Conservation (phyloP, 2,797 vertebrate genomes). For the Pseudomugil tenellus region DNA sequence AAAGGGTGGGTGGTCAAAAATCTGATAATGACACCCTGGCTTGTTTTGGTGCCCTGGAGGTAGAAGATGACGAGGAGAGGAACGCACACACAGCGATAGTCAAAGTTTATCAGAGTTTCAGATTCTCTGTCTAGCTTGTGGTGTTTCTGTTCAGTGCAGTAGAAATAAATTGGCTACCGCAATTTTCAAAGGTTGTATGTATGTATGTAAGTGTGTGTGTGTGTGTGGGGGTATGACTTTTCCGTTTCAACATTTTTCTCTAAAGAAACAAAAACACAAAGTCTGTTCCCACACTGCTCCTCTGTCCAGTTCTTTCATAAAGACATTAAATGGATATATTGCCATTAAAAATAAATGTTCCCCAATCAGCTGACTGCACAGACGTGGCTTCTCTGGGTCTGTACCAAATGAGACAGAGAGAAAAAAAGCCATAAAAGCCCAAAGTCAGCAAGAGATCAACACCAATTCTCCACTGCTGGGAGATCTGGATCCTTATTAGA, state of each 20-base stretch:
- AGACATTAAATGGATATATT: constrained; percentile 42
- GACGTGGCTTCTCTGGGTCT: constrained; percentile 25
- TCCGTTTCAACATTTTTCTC: constrained; percentile 20
- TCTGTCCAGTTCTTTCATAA: constrained; percentile 18
- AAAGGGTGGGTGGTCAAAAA: constrained; percentile 46
- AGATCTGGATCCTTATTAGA: constrained; percentile 45
- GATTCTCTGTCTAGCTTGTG: constrained; percentile 37
- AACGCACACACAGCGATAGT: constrained; percentile 36
- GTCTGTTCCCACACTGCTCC: constrained; percentile 6
- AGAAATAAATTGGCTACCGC: constrained; percentile 50
- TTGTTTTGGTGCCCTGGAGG: constrained; percentile 25
- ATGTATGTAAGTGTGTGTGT: background rate
- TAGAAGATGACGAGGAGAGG: constrained; percentile 38
- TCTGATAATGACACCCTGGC: constrained; percentile 34
- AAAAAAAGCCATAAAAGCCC: constrained; percentile 45
- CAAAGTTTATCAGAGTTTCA: constrained; percentile 57
- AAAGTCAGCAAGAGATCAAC: constrained; percentile 52
- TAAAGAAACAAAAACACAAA: constrained; percentile 1
- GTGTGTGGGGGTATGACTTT: constrained; percentile 6
- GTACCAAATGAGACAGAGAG: constrained; percentile 45
- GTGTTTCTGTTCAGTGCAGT: constrained; percentile 40
- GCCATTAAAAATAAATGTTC: constrained; percentile 58
- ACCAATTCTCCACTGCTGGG: constrained; percentile 30
- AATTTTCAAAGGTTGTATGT: constrained; percentile 22
- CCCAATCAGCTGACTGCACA: constrained; percentile 32